phyloP scores from a whole-genome alignment of 2,888 invertebrate genomes.

The Pyrrhosoma nymphula region DNA sequence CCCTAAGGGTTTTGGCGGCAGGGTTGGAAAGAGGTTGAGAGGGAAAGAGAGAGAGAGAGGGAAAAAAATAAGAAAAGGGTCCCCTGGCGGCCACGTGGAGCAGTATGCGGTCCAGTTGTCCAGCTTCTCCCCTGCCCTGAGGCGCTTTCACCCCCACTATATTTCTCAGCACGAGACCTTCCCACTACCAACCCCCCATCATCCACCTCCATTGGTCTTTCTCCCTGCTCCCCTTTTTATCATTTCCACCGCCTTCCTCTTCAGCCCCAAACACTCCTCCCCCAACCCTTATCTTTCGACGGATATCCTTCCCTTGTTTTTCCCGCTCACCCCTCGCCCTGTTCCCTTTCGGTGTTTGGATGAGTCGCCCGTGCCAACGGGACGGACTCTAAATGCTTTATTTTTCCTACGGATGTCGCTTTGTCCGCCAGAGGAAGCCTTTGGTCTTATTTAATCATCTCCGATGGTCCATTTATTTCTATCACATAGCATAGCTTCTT shows the following conservation, averaged over 20 bases:
- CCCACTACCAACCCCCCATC: not conserved
- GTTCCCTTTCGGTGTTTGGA: not conserved
- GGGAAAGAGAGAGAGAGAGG: not conserved
- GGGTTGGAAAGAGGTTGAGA: not conserved
- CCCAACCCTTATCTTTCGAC: not conserved
- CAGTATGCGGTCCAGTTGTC: constrained; percentile 16
- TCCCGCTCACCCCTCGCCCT: not conserved
- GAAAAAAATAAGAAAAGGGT: not conserved
- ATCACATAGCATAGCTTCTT: too few species aligned
- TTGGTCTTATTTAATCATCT: not conserved
- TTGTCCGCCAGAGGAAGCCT: not conserved
- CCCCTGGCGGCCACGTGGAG: not conserved
- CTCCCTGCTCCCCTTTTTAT: not conserved
- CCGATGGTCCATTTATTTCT: not conserved
- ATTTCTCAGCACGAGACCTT: not conserved
- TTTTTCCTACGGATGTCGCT: not conserved
- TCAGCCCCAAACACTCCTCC: too few species aligned
- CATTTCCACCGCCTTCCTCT: not conserved
- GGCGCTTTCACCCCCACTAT: not conserved
- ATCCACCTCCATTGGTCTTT: not conserved
- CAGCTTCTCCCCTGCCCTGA: not conserved
- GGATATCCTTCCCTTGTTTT: not conserved
- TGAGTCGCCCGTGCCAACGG: not conserved
- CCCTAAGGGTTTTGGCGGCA: not conserved
- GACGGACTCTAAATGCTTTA: not conserved